A percentile compares a stretch with the other conserved stretches of the same genome.
These are phyloP conservation scores for Forbesichthys agassizii DNA, from an alignment of 2,113 vertebrate species.

Conservation along the genomic window DNA sequence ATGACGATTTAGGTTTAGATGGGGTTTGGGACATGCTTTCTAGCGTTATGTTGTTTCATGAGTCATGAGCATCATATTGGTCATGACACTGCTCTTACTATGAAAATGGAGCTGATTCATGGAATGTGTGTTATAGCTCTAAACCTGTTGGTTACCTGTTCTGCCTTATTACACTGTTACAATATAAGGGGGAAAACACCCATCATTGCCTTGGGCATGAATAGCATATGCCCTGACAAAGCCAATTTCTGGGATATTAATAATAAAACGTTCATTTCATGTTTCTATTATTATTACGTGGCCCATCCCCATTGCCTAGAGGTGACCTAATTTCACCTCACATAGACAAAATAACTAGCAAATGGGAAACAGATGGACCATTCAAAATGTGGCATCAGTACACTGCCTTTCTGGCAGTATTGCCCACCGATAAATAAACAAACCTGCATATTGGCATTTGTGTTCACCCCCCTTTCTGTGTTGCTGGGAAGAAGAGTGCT, in stretches of 20 bases:
- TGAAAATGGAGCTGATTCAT: too few species aligned
- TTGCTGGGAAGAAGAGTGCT: conserved; percentile 21
- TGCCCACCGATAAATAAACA: conserved; percentile 43
- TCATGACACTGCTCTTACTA: background rate
- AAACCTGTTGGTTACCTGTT: conserved; percentile 33
- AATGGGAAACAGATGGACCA: conserved; percentile 23
- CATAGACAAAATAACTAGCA: conserved; percentile 47
- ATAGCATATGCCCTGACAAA: conserved; percentile 66
- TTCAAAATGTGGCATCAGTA: conserved; percentile 8
- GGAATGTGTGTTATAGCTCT: conserved; percentile 17
- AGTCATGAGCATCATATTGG: background rate
- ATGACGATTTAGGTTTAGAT: too few species aligned
- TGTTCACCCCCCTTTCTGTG: conserved; percentile 30
- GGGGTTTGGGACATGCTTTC: too few species aligned
- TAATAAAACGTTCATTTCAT: conserved; percentile 79
- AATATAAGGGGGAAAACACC: conserved; percentile 10
- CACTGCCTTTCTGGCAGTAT: conserved; percentile 8
- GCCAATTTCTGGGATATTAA: conserved; percentile 78
- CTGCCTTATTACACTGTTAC: conserved; percentile 42
- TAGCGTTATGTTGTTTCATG: too few species aligned
- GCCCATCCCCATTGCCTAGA: conserved; percentile 50
- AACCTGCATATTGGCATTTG: conserved; percentile 10
- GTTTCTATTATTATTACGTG: conserved; percentile 69
- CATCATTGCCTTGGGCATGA: conserved; percentile 46
- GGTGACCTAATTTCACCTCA: conserved; percentile 59